Conservation (phyloP, 2,797 vertebrate genomes). For the Alauda arvensis region DNA sequence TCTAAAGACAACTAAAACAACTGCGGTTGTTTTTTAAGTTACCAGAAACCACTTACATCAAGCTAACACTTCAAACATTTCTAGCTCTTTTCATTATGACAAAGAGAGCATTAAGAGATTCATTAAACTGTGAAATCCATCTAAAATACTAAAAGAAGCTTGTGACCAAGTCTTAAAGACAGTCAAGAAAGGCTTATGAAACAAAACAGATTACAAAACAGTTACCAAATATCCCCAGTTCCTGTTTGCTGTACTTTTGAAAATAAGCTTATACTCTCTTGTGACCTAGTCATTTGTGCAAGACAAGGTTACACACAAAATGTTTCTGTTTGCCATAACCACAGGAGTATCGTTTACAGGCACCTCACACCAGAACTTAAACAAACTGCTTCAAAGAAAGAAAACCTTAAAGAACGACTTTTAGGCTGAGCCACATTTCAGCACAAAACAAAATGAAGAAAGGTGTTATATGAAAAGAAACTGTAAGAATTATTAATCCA, state of each 20-base stretch:
- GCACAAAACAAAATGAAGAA: not conserved
- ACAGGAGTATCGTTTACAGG: not conserved
- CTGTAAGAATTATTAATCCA: not conserved
- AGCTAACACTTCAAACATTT: not conserved
- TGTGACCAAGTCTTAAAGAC: conserved; percentile 11
- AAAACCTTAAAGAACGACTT: not conserved
- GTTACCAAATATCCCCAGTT: conserved; percentile 12
- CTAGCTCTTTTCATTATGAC: not conserved
- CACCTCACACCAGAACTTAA: not conserved
- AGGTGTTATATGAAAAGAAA: not conserved
- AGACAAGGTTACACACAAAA: not conserved
- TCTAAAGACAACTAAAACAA: not conserved
- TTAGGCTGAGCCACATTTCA: not conserved
- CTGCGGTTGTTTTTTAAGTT: fast-evolving
- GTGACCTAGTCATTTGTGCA: not conserved
- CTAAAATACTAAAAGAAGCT: not conserved
- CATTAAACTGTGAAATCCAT: not conserved
- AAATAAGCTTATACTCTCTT: conserved; percentile 21
- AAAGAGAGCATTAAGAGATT: not conserved
- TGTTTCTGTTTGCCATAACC: not conserved
- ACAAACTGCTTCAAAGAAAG: not conserved
- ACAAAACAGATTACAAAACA: conserved; percentile 25
- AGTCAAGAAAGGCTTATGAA: conserved; percentile 26
- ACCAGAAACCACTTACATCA: not conserved
- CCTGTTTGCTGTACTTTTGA: not conserved